A percentile compares a stretch with the other conserved stretches of the same genome.
phyloP scores from a whole-genome alignment of 2,888 invertebrate genomes.

The Hydrotaea cyrtoneurina region DNA sequence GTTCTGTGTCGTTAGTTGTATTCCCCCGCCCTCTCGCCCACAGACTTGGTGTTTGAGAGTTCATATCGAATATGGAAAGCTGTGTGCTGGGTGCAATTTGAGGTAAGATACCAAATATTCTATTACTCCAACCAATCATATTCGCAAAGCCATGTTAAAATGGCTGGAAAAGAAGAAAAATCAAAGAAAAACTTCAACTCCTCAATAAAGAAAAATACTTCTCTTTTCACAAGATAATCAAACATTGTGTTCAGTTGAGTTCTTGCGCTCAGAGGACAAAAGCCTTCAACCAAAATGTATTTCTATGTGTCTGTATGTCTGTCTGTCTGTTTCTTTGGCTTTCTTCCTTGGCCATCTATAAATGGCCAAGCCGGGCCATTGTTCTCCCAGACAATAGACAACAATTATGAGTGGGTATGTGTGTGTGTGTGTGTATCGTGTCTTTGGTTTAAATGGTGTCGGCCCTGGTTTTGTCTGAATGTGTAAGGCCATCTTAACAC shows the following conservation, averaged over 20 bases:
- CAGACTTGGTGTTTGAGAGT: not conserved
- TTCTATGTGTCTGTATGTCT: slow-evolving; percentile 23
- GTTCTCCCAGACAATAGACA: slow-evolving; percentile 54
- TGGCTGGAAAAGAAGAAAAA: not conserved
- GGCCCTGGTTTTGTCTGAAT: not conserved
- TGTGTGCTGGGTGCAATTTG: not conserved
- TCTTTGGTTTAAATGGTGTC: not conserved
- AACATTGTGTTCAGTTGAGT: not conserved
- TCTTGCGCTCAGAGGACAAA: not conserved
- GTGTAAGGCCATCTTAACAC: slow-evolving; percentile 11
- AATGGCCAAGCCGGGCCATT: slow-evolving; percentile 35
- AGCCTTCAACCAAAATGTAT: slow-evolving; percentile 22
- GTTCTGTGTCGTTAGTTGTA: slow-evolving; percentile 26
- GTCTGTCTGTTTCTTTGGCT: slow-evolving; percentile 31
- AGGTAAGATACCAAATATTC: slow-evolving; percentile 30
- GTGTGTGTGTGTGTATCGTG: slow-evolving; percentile 29
- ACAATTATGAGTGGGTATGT: slow-evolving; percentile 61
- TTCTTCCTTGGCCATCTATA: not conserved
- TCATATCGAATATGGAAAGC: slow-evolving; percentile 18
- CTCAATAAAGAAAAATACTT: not conserved
- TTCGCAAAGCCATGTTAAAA: slow-evolving; percentile 18
- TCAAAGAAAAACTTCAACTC: not conserved
- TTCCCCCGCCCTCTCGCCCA: not conserved
- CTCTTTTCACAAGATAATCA: slow-evolving; percentile 32
- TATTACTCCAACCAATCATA: slow-evolving; percentile 59